Evolutionary conservation across 2,113 vertebrate species (phyloP).

Genomic region (Delphinus delphis): DNA sequence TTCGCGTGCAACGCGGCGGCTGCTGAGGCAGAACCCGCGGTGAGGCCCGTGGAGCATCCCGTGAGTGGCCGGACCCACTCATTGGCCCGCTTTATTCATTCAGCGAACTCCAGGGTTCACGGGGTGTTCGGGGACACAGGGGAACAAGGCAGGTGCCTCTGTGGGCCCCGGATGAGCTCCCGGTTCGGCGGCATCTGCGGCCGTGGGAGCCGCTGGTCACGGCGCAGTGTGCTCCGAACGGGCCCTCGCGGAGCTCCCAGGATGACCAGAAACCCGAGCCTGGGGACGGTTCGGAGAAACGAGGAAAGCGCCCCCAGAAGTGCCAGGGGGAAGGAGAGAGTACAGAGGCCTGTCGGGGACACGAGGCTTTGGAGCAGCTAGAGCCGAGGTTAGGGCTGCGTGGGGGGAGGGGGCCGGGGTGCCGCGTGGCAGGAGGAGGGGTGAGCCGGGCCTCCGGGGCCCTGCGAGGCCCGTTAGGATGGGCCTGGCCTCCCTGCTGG

Average conservation of each 20-base stretch:
- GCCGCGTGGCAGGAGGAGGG: not conserved
- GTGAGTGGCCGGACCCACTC: not conserved
- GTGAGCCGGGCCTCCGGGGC: fast-evolving
- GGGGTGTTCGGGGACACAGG: not conserved
- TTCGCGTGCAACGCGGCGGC: not conserved
- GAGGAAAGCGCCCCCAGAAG: not conserved
- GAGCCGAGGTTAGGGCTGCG: not conserved
- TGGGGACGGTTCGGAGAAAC: not conserved
- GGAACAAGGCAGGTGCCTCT: not conserved
- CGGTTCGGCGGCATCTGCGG: not conserved
- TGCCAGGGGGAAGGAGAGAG: not conserved
- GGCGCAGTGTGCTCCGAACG: too few relatives aligned
- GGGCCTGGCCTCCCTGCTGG: not conserved
- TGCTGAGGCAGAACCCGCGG: not conserved
- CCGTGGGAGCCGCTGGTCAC: not conserved
- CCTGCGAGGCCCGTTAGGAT: not conserved
- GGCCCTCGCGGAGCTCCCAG: too few relatives aligned
- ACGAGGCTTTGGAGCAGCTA: not conserved
- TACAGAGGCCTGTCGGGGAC: not conserved
- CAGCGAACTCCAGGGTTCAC: not conserved
- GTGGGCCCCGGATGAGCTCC: not conserved
- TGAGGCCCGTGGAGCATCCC: not conserved
- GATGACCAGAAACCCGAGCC: not conserved
- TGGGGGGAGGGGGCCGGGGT: too few relatives aligned
- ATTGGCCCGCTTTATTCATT: not conserved